phyloP scores from a whole-genome alignment of 1,140 invertebrate species.

The Atta texana region DNA sequence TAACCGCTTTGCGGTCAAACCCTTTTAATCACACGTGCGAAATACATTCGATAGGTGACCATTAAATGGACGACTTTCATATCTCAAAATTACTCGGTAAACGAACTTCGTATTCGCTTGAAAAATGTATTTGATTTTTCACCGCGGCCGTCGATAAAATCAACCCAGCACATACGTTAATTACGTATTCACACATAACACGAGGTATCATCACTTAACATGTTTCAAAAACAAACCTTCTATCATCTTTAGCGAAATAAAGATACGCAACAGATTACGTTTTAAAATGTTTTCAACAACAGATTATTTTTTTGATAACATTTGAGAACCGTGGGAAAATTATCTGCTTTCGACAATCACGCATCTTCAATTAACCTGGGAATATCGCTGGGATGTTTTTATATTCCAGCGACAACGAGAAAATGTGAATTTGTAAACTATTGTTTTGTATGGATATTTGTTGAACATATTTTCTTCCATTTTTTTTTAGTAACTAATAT shows the following conservation, averaged over 20 bases:
- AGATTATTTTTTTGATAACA: neutral
- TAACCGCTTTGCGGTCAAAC: constrained; percentile 56
- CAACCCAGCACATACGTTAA: constrained; percentile 18
- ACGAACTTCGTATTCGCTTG: constrained; percentile 41
- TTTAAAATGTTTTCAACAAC: neutral
- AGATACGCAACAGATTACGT: neutral
- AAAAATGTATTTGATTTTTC: constrained; percentile 53
- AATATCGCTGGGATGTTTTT: too few species aligned
- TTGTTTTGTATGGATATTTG: too few species aligned
- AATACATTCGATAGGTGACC: constrained; percentile 49
- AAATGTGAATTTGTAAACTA: too few species aligned
- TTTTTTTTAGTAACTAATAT: too few species aligned
- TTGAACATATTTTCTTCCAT: too few species aligned
- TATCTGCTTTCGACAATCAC: neutral
- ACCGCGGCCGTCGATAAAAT: neutral
- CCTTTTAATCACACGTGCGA: constrained; percentile 64
- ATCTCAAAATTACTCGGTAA: constrained; percentile 52
- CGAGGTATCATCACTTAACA: neutral
- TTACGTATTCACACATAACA: constrained; percentile 8
- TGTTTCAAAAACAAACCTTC: neutral
- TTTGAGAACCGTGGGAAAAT: neutral
- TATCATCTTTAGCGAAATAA: constrained; percentile 6
- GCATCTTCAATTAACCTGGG: constrained; percentile 26
- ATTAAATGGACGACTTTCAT: constrained; percentile 57
- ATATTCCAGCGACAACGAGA: too few species aligned